A percentile compares a stretch with the other conserved stretches of the same genome.
Conservation (phyloP, 2,113 vertebrate species). For the Willisornis vidua region DNA sequence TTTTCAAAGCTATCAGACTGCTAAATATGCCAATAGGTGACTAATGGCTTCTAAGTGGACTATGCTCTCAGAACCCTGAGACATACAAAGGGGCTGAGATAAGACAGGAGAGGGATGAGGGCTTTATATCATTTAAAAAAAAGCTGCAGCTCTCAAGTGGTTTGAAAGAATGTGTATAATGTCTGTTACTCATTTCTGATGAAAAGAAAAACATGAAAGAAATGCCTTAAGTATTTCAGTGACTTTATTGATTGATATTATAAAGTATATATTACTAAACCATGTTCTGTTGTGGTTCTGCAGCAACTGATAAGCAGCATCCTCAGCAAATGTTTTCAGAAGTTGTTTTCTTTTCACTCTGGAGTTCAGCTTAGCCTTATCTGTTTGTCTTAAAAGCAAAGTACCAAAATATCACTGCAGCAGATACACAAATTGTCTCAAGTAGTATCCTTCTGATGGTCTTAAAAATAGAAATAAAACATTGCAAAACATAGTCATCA, state of each 20-base stretch:
- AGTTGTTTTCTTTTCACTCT: not conserved
- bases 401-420: not conserved
- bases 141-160: not conserved
- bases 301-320: not conserved
- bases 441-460: not conserved
- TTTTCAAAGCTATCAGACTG: slow-evolving; percentile 36
- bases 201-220: slow-evolving; percentile 18
- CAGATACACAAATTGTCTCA: rapidly evolving
- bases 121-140: not conserved
- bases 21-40: slow-evolving; percentile 24
- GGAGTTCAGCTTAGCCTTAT: not conserved
- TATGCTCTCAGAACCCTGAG: not conserved
- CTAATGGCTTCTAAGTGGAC: slow-evolving; percentile 53
- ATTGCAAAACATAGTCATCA: not conserved
- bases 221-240: not conserved
- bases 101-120: not conserved
- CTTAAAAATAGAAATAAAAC: not conserved
- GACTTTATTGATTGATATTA: not conserved
- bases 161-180: not conserved
- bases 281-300: not conserved
- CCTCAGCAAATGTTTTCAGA: not conserved
- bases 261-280: not conserved
- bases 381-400: slow-evolving; percentile 12
- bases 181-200: not conserved
- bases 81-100: not conserved